Evolutionary conservation across 2,113 vertebrate genomes (phyloP).

Genomic region (Puntigrus tetrazona): DNA sequence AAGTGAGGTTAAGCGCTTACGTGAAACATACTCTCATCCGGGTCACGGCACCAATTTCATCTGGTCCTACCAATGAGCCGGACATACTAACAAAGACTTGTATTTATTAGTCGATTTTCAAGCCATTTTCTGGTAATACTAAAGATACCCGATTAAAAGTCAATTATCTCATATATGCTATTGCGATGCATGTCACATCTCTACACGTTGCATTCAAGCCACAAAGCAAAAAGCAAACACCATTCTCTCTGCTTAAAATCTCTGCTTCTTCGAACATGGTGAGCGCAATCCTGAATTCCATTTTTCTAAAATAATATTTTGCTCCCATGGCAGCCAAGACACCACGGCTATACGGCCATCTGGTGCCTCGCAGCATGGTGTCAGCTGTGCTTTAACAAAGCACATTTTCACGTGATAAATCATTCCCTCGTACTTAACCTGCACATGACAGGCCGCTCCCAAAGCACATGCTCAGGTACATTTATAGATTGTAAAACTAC

Average conservation of each 20-base stretch:
- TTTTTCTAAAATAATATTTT: slow-evolving; percentile 2
- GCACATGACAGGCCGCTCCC: background rate
- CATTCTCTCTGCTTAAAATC: background rate
- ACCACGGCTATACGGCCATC: background rate
- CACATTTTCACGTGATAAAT: background rate
- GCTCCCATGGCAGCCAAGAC: background rate
- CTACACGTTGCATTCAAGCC: background rate
- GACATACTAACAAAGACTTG: background rate
- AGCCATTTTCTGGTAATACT: background rate
- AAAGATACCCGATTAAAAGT: too few species aligned
- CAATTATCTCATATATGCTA: too few species aligned
- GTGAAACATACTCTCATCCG: background rate
- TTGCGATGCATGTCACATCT: background rate
- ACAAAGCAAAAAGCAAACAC: background rate
- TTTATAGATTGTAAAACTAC: background rate
- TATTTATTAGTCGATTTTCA: background rate
- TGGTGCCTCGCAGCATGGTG: background rate
- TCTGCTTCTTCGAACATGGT: background rate
- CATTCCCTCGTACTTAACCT: background rate
- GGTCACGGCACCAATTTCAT: background rate
- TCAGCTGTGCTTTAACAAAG: background rate
- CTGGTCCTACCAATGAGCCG: background rate
- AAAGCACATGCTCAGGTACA: background rate
- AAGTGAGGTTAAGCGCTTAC: background rate
- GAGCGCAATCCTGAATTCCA: background rate